Base-by-base conservation (phyloP, 2,888 invertebrate species). In the Monoplex corrugatus region DNA sequence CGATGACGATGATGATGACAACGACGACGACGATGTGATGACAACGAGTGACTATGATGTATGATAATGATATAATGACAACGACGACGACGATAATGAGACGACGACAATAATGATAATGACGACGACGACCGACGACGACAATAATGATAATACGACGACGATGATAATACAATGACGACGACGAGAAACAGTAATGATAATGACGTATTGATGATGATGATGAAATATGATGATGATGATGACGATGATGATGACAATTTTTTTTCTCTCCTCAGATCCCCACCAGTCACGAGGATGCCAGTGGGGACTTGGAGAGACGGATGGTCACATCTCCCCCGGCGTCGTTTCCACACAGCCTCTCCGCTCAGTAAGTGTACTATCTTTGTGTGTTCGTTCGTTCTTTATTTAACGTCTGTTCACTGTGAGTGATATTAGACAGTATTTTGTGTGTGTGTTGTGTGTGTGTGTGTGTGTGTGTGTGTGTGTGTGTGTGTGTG, bases 291-390 rank as follows among this genome's bases (percentile, higher is more conserved):
- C 89, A 13, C 50, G 89, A 32, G 63, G 90, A 8, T 89, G 89
- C 35, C 90, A 89, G 85, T 90, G 90, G 87, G 87, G 87, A 82
- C 87, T 89, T 43, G 89, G 89, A 35, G 90, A 90, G 38, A 87
- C 89, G 63, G 90, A 90, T 43, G 89, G 89, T 10, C 89, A 89
- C 78, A 89, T 90, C 87, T 89, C 89, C 87, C 90, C 89, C n/a
- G 89, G 23, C 78, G 90, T 38, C 89, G 90, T 2, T 90, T 90
- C 57, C 90, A 90, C 87, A 88, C 88, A 45, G 75, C 75, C 45
- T 90, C 90, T 28, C 90, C 90, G 3, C 87, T 90, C 32, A 89
- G 90, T 90, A 57, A 90, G 78, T 75, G 78, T 75, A 75, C 75
- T 68, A n/a, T 35, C 43, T 2, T 23, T 28, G 23, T 63, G 3